Conservation (phyloP, 2,888 invertebrate genomes). For the Sesamia inferens region DNA sequence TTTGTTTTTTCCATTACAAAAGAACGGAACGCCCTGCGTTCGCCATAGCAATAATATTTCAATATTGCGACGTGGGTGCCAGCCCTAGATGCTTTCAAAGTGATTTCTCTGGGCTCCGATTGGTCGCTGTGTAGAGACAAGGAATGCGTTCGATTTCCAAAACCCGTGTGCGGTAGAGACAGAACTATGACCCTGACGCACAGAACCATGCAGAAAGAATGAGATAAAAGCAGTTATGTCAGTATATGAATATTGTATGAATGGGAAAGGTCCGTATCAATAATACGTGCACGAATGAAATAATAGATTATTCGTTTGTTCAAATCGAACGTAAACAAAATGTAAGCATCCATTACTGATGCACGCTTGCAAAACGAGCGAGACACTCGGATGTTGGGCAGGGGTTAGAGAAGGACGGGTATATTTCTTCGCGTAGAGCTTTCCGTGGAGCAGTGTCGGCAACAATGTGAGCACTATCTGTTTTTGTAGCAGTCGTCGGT, state of each 20-base stretch:
- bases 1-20: slow-evolving; percentile 89
- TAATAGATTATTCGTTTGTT: slow-evolving; percentile 90
- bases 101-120: slow-evolving; percentile 82
- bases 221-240: slow-evolving; percentile 75
- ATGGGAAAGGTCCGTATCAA: slow-evolving; percentile 86
- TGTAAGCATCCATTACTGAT: slow-evolving; percentile 88
- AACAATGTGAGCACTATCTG: slow-evolving; percentile 79
- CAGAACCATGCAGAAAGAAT: slow-evolving; percentile 54
- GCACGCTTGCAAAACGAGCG: slow-evolving; percentile 73
- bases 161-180: slow-evolving; percentile 73
- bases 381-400: slow-evolving; percentile 52
- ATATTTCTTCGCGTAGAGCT: slow-evolving; percentile 65
- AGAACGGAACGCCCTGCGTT: slow-evolving; percentile 83
- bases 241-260: slow-evolving; percentile 85
- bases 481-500: slow-evolving; percentile 88
- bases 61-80: slow-evolving; percentile 82
- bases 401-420: slow-evolving; percentile 74
- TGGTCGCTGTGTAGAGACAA: slow-evolving; percentile 71
- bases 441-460: slow-evolving; percentile 61
- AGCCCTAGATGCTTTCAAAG: slow-evolving; percentile 80
- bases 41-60: slow-evolving; percentile 87
- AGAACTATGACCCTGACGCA: slow-evolving; percentile 36
- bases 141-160: slow-evolving; percentile 77
- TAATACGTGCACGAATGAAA: slow-evolving; percentile 90
- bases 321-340: slow-evolving; percentile 89